These are phyloP conservation scores for Heliconius congener DNA, from an alignment of 1,140 invertebrate species.

Conservation along the genomic window DNA sequence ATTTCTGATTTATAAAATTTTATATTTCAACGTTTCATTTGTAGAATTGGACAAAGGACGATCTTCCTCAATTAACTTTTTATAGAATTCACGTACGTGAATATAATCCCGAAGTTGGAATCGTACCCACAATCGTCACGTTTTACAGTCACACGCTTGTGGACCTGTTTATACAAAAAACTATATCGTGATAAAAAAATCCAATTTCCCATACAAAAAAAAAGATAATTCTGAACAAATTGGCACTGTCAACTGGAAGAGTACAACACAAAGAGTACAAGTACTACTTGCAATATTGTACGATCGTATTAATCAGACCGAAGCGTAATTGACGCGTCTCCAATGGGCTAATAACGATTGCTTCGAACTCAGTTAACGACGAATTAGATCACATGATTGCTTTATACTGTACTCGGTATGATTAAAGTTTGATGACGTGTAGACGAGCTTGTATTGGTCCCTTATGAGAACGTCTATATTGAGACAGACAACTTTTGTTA, in stretches of 20 bases:
- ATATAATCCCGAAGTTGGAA: too few species aligned
- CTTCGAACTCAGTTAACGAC: constrained; percentile 24
- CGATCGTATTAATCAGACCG: constrained; percentile 20
- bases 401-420: background rate
- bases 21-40: too few species aligned
- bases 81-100: too few species aligned
- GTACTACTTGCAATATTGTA: constrained; percentile 14
- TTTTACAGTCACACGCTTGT: too few species aligned
- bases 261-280: constrained; percentile 18
- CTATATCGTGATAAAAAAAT: background rate
- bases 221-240: background rate
- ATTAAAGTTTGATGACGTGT: background rate
- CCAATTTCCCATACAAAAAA: background rate
- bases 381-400: constrained; percentile 16
- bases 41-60: too few species aligned
- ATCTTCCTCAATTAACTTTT: too few species aligned
- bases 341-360: constrained; percentile 29
- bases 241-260: constrained; percentile 1
- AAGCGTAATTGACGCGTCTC: constrained; percentile 30
- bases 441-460: background rate
- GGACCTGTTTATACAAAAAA: background rate
- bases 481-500: background rate
- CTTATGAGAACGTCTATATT: background rate
- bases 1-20: too few species aligned
- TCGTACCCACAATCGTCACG: too few species aligned